These are phyloP conservation scores for Callosobruchus maculatus DNA, from an alignment of 2,888 invertebrate genomes.

Conservation along the genomic window DNA sequence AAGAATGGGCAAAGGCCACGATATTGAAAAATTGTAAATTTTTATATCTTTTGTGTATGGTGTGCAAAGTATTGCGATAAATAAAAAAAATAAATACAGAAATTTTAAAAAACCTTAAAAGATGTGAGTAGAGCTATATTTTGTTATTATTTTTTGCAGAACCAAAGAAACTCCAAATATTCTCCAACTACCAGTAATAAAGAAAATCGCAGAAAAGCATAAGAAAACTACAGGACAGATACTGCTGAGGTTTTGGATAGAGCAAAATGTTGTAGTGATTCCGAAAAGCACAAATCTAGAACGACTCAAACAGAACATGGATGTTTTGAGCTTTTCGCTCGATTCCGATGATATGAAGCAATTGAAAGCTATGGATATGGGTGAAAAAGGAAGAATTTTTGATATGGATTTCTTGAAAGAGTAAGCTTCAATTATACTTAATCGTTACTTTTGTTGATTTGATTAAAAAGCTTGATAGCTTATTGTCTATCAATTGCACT, in stretches of 20 bases:
- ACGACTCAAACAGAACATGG: constrained; percentile 2
- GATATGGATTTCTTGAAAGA: not conserved
- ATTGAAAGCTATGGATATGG: constrained; percentile 26
- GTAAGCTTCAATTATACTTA: too few species aligned
- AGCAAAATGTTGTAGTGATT: constrained; percentile 2
- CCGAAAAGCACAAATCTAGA: constrained; percentile 4
- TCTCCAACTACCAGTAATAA: not conserved
- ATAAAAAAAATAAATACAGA: too few species aligned
- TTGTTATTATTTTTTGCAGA: not conserved
- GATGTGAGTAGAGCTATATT: too few species aligned
- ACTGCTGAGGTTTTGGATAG: constrained; percentile 1
- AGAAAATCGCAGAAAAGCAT: constrained; percentile 5
- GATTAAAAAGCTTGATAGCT: too few species aligned
- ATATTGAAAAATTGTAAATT: too few species aligned
- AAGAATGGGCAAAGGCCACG: too few species aligned
- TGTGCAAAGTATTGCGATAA: too few species aligned
- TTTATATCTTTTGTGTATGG: too few species aligned
- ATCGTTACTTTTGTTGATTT: too few species aligned
- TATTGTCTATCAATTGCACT: too few species aligned
- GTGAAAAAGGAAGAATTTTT: constrained; percentile 2
- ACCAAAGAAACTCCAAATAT: constrained; percentile 7
- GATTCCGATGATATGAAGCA: constrained; percentile 33
- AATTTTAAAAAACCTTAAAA: too few species aligned
- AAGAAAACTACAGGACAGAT: constrained; percentile 1
- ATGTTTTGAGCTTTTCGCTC: constrained; percentile 3